phyloP scores from a whole-genome alignment of 1,140 invertebrate genomes.

The Gyrodactylus bullatarudis region DNA sequence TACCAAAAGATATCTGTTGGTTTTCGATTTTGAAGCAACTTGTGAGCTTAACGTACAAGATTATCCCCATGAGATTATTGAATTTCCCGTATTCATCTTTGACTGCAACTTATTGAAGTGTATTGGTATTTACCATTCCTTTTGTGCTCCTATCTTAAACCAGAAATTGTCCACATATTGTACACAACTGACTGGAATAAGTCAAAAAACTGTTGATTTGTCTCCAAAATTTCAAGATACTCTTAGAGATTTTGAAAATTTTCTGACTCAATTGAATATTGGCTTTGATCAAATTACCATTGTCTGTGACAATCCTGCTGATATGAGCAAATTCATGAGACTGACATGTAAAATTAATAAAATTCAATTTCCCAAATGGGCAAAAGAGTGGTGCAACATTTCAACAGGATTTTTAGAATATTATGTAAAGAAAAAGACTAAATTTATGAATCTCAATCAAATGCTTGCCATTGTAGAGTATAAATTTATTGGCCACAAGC shows the following conservation, averaged over 20 bases:
- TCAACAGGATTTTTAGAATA: not conserved
- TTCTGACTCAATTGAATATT: not conserved
- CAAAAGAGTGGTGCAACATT: not conserved
- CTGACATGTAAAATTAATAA: not conserved
- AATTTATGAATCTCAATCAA: not conserved
- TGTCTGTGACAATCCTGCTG: not conserved
- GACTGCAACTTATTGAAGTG: not conserved
- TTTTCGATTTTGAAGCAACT: not conserved
- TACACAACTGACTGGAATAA: not conserved
- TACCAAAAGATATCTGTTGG: not conserved
- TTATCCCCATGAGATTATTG: not conserved
- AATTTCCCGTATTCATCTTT: not conserved
- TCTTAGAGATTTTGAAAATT: not conserved
- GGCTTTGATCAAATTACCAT: not conserved
- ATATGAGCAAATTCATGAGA: not conserved
- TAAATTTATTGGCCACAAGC: not conserved
- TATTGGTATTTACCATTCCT: not conserved
- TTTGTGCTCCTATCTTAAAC: not conserved
- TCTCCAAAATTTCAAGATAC: not conserved
- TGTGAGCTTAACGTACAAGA: not conserved
- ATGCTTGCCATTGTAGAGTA: not conserved
- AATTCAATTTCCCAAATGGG: not conserved
- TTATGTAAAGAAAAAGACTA: not conserved
- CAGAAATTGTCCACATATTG: not conserved
- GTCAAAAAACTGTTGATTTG: not conserved